Evolutionary conservation across 2,797 vertebrate genomes (phyloP).

Genomic region (Premnoplex brunnescens): DNA sequence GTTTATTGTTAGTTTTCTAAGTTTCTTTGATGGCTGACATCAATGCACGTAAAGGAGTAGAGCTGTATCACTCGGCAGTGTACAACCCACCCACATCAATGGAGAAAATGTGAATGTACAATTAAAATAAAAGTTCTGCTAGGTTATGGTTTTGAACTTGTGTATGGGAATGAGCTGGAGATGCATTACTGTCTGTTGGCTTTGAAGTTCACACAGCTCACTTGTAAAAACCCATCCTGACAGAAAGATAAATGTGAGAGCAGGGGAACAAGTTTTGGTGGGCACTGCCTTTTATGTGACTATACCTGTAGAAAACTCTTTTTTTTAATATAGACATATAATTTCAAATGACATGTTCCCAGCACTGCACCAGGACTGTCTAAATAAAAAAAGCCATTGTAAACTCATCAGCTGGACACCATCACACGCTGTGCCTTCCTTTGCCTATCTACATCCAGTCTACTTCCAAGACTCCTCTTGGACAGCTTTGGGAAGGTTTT

Average conservation of each 20-base stretch:
- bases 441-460: background rate
- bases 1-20: background rate
- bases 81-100: background rate
- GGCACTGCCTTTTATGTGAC: background rate
- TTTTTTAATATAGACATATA: background rate
- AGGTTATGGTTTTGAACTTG: slow-evolving; percentile 19
- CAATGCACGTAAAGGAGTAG: background rate
- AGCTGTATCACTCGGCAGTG: background rate
- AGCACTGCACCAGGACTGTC: background rate
- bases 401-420: background rate
- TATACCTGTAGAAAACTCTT: background rate
- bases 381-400: background rate
- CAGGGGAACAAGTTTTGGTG: background rate
- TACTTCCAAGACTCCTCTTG: background rate
- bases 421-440: rapidly evolving
- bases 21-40: background rate
- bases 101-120: background rate
- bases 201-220: background rate
- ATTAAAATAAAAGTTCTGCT: slow-evolving; percentile 49
- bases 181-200: background rate
- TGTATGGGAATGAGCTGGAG: slow-evolving; percentile 16
- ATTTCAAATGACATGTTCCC: background rate
- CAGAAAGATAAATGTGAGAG: background rate
- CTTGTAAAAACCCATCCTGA: background rate
- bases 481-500: background rate